Conservation (phyloP, 2,113 vertebrate species). For the Scopus umbretta region DNA sequence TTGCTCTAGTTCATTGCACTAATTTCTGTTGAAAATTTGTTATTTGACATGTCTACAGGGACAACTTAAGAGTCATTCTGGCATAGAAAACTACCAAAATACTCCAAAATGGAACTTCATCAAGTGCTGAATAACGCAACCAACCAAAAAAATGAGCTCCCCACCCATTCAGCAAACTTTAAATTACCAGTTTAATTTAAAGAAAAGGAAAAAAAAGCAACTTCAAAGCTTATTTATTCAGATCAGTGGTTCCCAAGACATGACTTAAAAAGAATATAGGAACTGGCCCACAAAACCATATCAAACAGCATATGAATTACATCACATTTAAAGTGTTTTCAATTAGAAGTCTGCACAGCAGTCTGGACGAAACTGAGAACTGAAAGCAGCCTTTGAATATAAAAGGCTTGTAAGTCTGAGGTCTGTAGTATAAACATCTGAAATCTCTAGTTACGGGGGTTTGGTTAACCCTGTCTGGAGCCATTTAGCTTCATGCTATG, state of each 20-base stretch:
- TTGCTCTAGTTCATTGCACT: background rate
- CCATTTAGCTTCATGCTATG: background rate
- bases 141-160: background rate
- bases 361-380: background rate
- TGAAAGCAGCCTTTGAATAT: background rate
- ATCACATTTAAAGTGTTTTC: slow-evolving; percentile 9
- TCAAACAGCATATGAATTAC: background rate
- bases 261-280: background rate
- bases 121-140: background rate
- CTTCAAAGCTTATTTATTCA: slow-evolving; percentile 1
- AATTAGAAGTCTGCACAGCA: background rate
- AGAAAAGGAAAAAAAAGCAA: background rate
- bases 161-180: background rate
- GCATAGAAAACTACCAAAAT: background rate
- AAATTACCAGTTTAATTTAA: background rate
- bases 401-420: background rate
- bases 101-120: background rate
- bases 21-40: background rate
- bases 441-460: background rate
- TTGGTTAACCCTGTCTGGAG: background rate
- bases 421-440: background rate
- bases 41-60: background rate
- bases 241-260: background rate
- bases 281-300: background rate
- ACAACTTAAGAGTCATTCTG: background rate